Evolutionary conservation across 2,797 vertebrate species (phyloP).

Genomic region (Clarias fuscus): DNA sequence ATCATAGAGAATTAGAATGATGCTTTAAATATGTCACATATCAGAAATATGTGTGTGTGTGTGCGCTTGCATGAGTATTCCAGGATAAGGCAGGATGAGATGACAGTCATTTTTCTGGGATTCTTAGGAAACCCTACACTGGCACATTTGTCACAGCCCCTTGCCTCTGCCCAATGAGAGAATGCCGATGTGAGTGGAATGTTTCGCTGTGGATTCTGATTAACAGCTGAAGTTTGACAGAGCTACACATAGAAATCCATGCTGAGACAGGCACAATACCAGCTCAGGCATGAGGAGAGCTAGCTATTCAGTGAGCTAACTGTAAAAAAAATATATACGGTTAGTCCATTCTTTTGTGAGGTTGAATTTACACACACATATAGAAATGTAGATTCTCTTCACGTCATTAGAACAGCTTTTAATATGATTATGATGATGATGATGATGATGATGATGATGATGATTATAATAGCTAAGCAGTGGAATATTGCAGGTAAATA

Average conservation of each 20-base stretch:
- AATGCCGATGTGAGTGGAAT: not conserved
- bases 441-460: too few relatives aligned
- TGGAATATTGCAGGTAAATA: too few relatives aligned
- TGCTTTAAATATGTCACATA: not conserved
- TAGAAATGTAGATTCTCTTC: too few relatives aligned
- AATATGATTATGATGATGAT: too few relatives aligned
- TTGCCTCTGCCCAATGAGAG: not conserved
- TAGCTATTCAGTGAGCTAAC: constrained; percentile 6
- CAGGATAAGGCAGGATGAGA: constrained; percentile 4
- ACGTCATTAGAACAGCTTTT: too few relatives aligned
- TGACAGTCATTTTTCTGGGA: constrained; percentile 7
- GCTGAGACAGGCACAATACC: constrained; percentile 28
- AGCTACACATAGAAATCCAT: constrained; percentile 18
- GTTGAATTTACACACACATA: not conserved
- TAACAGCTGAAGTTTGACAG: constrained; percentile 6
- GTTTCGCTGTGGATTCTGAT: not conserved
- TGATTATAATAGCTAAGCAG: too few relatives aligned
- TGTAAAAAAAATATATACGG: not conserved
- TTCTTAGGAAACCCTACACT: constrained; percentile 1
- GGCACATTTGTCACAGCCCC: not conserved
- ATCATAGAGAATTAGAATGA: too few relatives aligned
- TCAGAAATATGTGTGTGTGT: not conserved
- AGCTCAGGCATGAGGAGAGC: constrained; percentile 18
- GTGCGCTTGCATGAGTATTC: not conserved
- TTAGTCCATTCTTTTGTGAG: not conserved